phyloP scores from a whole-genome alignment of 2,888 invertebrate genomes.

The Hirtodrosophila confusa region DNA sequence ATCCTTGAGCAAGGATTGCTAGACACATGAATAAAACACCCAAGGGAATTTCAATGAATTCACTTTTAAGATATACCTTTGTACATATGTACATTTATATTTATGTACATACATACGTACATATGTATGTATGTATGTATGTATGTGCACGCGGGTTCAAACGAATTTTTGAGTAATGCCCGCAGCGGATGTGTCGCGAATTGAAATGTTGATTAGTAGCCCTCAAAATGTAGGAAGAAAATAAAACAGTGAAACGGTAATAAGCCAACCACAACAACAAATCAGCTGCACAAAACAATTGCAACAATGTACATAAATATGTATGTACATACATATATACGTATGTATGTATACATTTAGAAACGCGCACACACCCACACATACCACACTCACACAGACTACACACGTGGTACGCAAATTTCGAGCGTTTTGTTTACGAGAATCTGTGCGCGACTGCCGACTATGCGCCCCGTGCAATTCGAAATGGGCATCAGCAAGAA shows the following conservation, averaged over 20 bases:
- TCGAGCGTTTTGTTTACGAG: constrained; percentile 64
- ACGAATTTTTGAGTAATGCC: constrained; percentile 35
- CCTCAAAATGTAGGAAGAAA: constrained; percentile 33
- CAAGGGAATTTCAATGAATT: not conserved
- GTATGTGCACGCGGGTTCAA: constrained; percentile 23
- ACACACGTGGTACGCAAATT: constrained; percentile 75
- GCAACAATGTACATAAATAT: constrained; percentile 22
- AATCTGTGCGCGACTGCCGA: constrained; percentile 59
- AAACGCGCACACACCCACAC: constrained; percentile 6
- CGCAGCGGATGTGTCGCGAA: constrained; percentile 64
- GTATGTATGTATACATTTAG: constrained; percentile 16
- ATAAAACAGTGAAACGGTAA: constrained; percentile 26
- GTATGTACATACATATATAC: too few relatives aligned
- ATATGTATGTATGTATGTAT: constrained; percentile 5
- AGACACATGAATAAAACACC: not conserved
- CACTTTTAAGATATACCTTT: not conserved
- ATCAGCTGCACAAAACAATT: constrained; percentile 52
- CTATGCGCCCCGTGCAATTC: constrained; percentile 52
- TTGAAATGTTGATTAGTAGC: constrained; percentile 59
- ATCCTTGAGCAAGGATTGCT: constrained; percentile 35
- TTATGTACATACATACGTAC: not conserved
- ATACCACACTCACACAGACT: constrained; percentile 28
- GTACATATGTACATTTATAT: too few relatives aligned
- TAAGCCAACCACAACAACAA: constrained; percentile 39
- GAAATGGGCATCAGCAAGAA: constrained; percentile 42